Percentiles rank a stretch among this genome's conserved stretches.
These are phyloP conservation scores for Amphipyra tragopoginis DNA, from an alignment of 2,888 invertebrate species.

Conservation along the genomic window DNA sequence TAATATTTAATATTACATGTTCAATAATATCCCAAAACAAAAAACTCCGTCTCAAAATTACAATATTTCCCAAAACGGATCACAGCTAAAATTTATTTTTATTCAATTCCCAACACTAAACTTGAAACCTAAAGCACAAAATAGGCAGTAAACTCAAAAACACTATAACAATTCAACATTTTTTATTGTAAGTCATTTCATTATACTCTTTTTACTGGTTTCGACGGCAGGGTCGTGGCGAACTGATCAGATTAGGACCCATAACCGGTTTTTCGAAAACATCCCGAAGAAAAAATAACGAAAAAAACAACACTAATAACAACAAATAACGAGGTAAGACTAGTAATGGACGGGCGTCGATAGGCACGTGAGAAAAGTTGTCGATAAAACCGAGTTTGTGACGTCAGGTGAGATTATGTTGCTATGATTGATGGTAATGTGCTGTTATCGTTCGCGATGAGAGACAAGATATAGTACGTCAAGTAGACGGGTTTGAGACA, in stretches of 20 bases:
- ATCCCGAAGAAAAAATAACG: constrained; percentile 78
- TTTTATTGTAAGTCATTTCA: constrained; percentile 66
- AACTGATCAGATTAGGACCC: constrained; percentile 86
- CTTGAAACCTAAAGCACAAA: constrained; percentile 45
- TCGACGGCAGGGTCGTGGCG: constrained; percentile 78
- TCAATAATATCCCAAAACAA: not conserved
- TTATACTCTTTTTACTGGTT: constrained; percentile 65
- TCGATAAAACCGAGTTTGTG: constrained; percentile 60
- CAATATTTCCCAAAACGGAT: not conserved
- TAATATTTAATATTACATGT: too few relatives aligned
- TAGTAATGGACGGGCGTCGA: constrained; percentile 69
- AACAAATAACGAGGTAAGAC: constrained; percentile 88
- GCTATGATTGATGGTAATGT: constrained; percentile 59
- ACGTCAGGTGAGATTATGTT: constrained; percentile 39
- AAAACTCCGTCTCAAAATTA: not conserved
- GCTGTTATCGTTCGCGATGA: constrained; percentile 51
- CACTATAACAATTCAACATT: constrained; percentile 60
- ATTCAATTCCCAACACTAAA: constrained; percentile 29
- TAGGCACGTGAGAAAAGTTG: constrained; percentile 62
- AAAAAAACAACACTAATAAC: constrained; percentile 86
- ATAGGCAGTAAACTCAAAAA: constrained; percentile 56
- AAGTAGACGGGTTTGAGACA: constrained; percentile 39
- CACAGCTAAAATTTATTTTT: constrained; percentile 3
- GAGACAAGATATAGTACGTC: constrained; percentile 45
- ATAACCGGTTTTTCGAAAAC: constrained; percentile 85